Conservation (phyloP, 2,797 vertebrate species). For the Denticeps clupeoides region DNA sequence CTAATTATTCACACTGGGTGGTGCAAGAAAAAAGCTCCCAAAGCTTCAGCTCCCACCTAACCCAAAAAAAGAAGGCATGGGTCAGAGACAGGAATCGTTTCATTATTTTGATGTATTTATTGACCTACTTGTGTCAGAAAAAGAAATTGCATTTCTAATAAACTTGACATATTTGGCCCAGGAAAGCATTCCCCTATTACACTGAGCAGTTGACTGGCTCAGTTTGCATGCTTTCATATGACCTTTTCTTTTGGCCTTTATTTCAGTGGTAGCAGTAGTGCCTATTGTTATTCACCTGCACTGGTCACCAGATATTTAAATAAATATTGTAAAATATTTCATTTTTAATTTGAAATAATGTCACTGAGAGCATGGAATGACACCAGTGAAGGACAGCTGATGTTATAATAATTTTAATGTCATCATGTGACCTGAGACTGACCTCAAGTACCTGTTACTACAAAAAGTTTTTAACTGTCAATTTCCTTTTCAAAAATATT, state of each 20-base stretch:
- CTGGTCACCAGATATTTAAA: neutral
- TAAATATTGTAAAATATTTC: neutral
- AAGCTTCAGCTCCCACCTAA: neutral
- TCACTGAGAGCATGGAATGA: neutral
- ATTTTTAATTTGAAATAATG: neutral
- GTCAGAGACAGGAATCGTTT: neutral
- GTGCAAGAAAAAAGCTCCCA: neutral
- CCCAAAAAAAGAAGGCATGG: neutral
- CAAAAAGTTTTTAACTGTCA: too few relatives aligned
- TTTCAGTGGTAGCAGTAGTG: neutral
- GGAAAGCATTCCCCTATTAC: neutral
- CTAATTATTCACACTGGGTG: neutral
- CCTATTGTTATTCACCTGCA: neutral
- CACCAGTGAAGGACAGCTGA: conserved; percentile 1
- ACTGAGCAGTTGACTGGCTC: neutral
- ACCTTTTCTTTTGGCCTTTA: neutral
- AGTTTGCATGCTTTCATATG: neutral
- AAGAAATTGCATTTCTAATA: neutral
- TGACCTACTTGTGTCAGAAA: neutral
- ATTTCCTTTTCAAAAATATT: too few relatives aligned
- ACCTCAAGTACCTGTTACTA: too few relatives aligned
- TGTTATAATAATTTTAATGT: too few relatives aligned
- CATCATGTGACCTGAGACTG: too few relatives aligned
- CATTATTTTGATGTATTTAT: neutral
- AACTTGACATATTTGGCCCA: neutral